Evolutionary conservation across 2,797 vertebrate genomes (phyloP), one percentile per base, ranked within the genome.

Genomic region (Orestias chungarensis): DNA sequence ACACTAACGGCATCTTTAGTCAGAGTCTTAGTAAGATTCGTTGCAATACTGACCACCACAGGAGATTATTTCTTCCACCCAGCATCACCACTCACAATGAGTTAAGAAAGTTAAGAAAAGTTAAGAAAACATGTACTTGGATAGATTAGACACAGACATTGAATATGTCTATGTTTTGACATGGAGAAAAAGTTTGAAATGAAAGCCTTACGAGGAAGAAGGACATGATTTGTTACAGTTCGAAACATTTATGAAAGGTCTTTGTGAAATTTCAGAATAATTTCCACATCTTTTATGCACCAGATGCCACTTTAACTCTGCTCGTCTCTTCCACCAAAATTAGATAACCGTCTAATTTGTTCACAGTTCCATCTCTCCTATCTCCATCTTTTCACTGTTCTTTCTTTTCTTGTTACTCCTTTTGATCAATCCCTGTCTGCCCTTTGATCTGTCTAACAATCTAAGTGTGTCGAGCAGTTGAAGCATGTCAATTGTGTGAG

Each of bases 341-440:
- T 87, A 78, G 76, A 77, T 80, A 86, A 80, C 46, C 38, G 73
- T 81, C 75, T 82, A 42, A 84, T 89, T 86, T 83, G 85, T 84
- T 82, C 76, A 20, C 64, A 66, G 71, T 85, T 73, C n/a, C 78
- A 64, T 70, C 52, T 82, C 74, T 66, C 74, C 64, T 11, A 78
- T 83, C 69, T 82, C 3, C 25, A 79, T 25, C 71, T 33, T 52
- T 54, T 57, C 71, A 64, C 25, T 50, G 70, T 59, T 27, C 71
- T 61, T 75, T 74, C 81, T 50, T 42, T 15, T 14, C 86, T 35
- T 82, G 82, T 86, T 75, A 88, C 85, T 90, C 83, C 73, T 67
- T 89, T 88, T 88, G 87, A 92, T 87, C 74, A 87, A 76, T 74
- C 68, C 65, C 67, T 80, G 31, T 0, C 78, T n/a, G 73, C 68